phyloP scores from a whole-genome alignment of 2,888 invertebrate species.

The Yponomeuta evonymella region DNA sequence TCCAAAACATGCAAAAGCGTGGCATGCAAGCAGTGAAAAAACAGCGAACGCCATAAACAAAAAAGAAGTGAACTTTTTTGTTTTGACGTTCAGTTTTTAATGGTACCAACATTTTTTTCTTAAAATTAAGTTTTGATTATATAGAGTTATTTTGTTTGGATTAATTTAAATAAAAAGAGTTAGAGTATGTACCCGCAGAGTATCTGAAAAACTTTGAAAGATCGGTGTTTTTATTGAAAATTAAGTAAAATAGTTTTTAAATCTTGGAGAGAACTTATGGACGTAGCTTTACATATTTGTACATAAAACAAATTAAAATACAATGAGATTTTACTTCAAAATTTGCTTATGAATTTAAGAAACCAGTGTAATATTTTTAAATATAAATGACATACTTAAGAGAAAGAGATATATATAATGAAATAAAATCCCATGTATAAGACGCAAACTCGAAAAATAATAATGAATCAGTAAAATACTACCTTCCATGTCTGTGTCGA shows the following conservation, averaged over 20 bases:
- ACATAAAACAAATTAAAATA: background rate
- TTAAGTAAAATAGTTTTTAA: constrained; percentile 16
- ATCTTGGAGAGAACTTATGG: constrained; percentile 11
- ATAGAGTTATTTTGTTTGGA: constrained; percentile 57
- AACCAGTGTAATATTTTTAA: constrained; percentile 15
- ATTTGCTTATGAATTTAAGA: constrained; percentile 26
- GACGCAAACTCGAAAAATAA: constrained; percentile 42
- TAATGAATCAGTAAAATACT: constrained; percentile 68
- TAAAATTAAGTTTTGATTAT: constrained; percentile 51
- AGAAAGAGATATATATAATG: constrained; percentile 23
- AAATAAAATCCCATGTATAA: constrained; percentile 44
- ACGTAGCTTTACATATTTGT: background rate
- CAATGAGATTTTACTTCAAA: constrained; percentile 27
- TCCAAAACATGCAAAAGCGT: constrained; percentile 57
- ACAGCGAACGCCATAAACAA: constrained; percentile 34
- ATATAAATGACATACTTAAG: background rate
- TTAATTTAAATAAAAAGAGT: constrained; percentile 38
- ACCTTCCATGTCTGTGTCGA: constrained; percentile 66
- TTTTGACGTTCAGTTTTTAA: constrained; percentile 37
- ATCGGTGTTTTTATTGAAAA: constrained; percentile 36
- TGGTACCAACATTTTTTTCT: constrained; percentile 49
- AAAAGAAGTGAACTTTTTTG: constrained; percentile 18
- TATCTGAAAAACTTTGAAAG: constrained; percentile 67
- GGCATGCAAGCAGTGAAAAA: constrained; percentile 49
- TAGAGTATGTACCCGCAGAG: constrained; percentile 56